Evolutionary conservation across 2,797 vertebrate genomes (phyloP).

Genomic region (Potorous gilbertii): DNA sequence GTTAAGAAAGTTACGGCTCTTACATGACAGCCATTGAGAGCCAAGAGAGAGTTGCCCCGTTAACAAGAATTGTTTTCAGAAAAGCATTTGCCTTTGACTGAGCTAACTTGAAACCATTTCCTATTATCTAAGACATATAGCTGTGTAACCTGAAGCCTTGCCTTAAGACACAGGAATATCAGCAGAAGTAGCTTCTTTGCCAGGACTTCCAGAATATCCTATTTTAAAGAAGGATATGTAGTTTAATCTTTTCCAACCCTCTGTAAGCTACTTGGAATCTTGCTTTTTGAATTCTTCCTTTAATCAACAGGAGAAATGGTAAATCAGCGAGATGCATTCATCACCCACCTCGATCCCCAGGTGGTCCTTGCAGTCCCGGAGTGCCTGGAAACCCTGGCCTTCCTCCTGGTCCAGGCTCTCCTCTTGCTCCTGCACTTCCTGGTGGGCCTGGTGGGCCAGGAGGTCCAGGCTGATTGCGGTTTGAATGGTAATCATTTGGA

Average conservation of each 20-base stretch:
- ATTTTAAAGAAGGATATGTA: neutral
- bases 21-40: constrained; percentile 39
- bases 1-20: constrained; percentile 56
- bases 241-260: constrained; percentile 17
- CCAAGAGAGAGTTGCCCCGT: constrained; percentile 62
- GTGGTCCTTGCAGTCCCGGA: constrained; percentile 91
- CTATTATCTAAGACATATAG: constrained; percentile 3
- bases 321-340: neutral
- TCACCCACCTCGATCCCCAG: constrained; percentile 92
- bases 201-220: constrained; percentile 30
- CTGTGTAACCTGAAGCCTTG: constrained; percentile 27
- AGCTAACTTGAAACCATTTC: constrained; percentile 54
- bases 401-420: constrained; percentile 93
- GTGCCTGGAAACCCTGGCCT: constrained; percentile 94
- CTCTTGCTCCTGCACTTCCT: constrained; percentile 89
- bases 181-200: neutral
- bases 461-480: constrained; percentile 91
- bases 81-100: constrained; percentile 50
- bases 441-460: constrained; percentile 90
- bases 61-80: constrained; percentile 65
- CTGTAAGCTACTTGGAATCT: neutral
- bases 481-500: constrained; percentile 92
- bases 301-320: neutral
- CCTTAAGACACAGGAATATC: constrained; percentile 14
- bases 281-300: constrained; percentile 15